Base-by-base conservation (phyloP, 2,797 vertebrate species). In the Telmatherina bonti region DNA sequence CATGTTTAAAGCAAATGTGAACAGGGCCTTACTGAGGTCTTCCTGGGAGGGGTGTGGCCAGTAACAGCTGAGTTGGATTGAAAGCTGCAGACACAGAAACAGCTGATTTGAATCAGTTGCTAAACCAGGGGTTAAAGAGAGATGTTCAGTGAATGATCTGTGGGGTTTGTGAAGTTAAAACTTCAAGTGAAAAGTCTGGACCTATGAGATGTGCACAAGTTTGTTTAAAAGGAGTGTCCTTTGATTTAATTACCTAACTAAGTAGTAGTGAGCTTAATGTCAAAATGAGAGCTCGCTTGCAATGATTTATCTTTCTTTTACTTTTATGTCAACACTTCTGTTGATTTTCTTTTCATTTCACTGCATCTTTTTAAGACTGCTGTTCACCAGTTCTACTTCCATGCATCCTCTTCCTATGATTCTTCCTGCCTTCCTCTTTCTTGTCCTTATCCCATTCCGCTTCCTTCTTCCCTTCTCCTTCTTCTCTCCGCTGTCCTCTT, bases 401-500 rank as follows among this genome's bases (percentile, higher is more conserved):
- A 70, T 26, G 51, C 55, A 22, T 54, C 56, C 12, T 12, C 49
- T 24, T 24, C 33, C 54, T 22, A 5, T n/a, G 18, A 36, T 57
- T 36, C 30, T 33, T 62, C 30, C 66, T 51, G 43, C 56, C n/a
- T 22, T 67, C 36, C 71, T 51, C 36, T 72, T 45, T 77, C 78
- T 45, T 65, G 59, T 60, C 45, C 57, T 61, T 55, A 29, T 49
- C 20, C 67, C 36, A 58, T 33, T 43, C 63, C 53, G 45, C 65
- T 47, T 53, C 49, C 26, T 20, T 67, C 62, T 59, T 53, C 61
- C 72, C 64, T 80, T 74, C 75, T 85, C 81, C 85, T 84, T 29
- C 76, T 73, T 54, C 64, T 81, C 73, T 58, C 69, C 56, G 0
- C 74, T 71, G 76, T 85, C 85, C 88, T 88, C 88, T 87, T 85